phyloP scores from a whole-genome alignment of 1,140 invertebrate genomes.

The Periplaneta americana region DNA sequence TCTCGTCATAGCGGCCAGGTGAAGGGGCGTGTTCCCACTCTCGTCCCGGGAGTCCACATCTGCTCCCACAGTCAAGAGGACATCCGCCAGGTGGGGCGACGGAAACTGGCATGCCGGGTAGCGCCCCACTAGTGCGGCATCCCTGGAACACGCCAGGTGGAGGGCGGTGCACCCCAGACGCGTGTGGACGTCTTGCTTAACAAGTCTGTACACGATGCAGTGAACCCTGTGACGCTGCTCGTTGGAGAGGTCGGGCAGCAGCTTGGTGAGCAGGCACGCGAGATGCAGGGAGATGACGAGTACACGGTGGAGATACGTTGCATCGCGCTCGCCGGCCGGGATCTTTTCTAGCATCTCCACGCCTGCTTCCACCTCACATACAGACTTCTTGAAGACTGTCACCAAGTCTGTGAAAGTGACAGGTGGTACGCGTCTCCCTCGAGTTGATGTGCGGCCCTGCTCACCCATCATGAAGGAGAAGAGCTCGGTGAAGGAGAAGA shows the following conservation, averaged over 20 bases:
- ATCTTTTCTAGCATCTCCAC: constrained; percentile 45
- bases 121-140: constrained; percentile 49
- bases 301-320: constrained; percentile 72
- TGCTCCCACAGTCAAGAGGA: constrained; percentile 78
- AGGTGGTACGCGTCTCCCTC: constrained; percentile 68
- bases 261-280: constrained; percentile 63
- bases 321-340: constrained; percentile 58
- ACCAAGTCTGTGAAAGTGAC: constrained; percentile 76
- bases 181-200: constrained; percentile 66
- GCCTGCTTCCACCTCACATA: constrained; percentile 32
- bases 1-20: constrained; percentile 56
- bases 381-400: constrained; percentile 28
- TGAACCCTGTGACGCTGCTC: constrained; percentile 27
- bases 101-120: constrained; percentile 75
- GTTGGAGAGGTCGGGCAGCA: constrained; percentile 31
- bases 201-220: constrained; percentile 54
- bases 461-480: constrained; percentile 91
- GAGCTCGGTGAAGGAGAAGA: constrained; percentile 90
- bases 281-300: constrained; percentile 82
- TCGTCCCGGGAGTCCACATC: constrained; percentile 54
- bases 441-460: constrained; percentile 57
- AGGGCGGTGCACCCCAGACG: constrained; percentile 68
- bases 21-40: constrained; percentile 66
- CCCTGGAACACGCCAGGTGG: constrained; percentile 71
- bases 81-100: constrained; percentile 61